Evolutionary conservation across 1,140 invertebrate genomes (phyloP).

Genomic region (Megalonaias nervosa): DNA sequence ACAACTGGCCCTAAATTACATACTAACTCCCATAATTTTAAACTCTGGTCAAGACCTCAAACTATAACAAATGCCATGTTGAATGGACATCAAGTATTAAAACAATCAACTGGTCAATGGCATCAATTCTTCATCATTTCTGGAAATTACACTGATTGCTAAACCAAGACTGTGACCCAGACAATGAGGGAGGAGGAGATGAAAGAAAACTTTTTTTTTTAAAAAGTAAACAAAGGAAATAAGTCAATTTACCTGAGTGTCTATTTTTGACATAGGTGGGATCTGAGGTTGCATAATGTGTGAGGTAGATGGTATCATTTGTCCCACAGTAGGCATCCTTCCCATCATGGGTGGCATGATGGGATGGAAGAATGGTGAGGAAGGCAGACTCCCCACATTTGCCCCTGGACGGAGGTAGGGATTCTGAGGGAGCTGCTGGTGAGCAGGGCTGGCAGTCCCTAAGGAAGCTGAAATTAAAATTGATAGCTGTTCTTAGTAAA

Average conservation of each 20-base stretch:
- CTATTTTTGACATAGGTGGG: constrained; percentile 48
- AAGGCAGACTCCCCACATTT: constrained; percentile 55
- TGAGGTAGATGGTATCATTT: constrained; percentile 47
- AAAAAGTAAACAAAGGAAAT: neutral
- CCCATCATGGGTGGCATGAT: constrained; percentile 61
- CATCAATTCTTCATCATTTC: too few species aligned
- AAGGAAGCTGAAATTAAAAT: constrained; percentile 73
- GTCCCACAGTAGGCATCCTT: constrained; percentile 21
- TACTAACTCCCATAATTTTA: too few species aligned
- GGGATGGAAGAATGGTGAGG: constrained; percentile 72
- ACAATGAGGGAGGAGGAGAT: neutral
- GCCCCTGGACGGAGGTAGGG: constrained; percentile 74
- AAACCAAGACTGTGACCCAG: too few species aligned
- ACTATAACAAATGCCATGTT: too few species aligned
- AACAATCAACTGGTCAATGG: too few species aligned
- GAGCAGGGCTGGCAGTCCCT: constrained; percentile 79
- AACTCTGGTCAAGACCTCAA: too few species aligned
- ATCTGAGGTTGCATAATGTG: constrained; percentile 38
- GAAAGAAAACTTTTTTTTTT: neutral
- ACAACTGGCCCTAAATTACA: too few species aligned
- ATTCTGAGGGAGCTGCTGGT: constrained; percentile 80
- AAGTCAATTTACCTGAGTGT: constrained; percentile 51
- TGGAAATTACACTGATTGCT: too few species aligned
- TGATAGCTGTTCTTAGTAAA: too few species aligned
- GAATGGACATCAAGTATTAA: too few species aligned